Evolutionary conservation across 2,113 vertebrate species (phyloP), one percentile per base, ranked within the genome.

Genomic region (Lepus europaeus): DNA sequence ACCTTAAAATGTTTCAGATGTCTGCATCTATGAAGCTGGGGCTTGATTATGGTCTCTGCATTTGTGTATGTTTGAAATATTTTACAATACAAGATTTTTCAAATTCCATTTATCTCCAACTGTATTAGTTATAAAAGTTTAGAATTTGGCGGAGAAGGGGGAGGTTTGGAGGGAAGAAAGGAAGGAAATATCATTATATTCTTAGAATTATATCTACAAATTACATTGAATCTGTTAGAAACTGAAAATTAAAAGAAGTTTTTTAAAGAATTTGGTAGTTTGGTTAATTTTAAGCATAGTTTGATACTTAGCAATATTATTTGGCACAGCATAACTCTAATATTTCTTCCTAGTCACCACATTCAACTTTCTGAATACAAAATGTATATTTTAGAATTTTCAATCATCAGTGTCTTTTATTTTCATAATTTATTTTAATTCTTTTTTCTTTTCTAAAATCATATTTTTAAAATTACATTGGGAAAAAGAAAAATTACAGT

Each of bases 401-500:
- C 89, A 94, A 69, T 86, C 8, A 87, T 95, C 80, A 83, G 4
- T 90, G 9, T 36, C 19, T 95, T 96, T 89, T 39, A 82, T 77
- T 93, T 91, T 94, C 86, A 68, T 87, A 80, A 80, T 90, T 73
- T 84, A 79, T 36, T 51, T 73, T 25, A 92, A 92, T 89, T 87
- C 13, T 25, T 91, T 90, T 95, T 91, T 95, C 25, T 91, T 31
- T 87, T 95, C n/a, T 87, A 49, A 94, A 93, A 53, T 77, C 22
- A 70, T 29, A 45, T 68, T 80, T 89, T 85, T 97, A 87, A 91
- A 91, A 91, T 92, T 78, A 96, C n/a, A 96, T 85, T 97, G 79
- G 84, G 86, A 94, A 93, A 97, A 97, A 94, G 68, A 86, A 96
- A 96, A 94, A 93, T 85, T 82, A 80, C 96, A 93, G 76, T 93